These are phyloP conservation scores for Thaleichthys pacificus DNA, from an alignment of 2,797 vertebrate genomes.

Conservation along the genomic window DNA sequence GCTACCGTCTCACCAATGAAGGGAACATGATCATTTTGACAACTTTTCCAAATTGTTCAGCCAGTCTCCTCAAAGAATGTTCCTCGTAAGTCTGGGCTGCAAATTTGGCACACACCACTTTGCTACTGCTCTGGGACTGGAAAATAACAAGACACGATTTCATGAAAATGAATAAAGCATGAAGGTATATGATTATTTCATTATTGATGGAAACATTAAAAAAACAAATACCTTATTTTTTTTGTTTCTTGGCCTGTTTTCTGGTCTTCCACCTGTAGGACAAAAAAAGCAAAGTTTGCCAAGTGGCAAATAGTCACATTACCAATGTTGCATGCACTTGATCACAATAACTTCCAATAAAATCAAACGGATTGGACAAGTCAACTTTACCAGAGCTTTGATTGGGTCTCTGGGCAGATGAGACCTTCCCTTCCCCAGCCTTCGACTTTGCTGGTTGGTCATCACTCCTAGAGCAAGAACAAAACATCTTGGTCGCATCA, in stretches of 20 bases:
- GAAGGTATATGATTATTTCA: neutral
- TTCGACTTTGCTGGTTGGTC: conserved; percentile 33
- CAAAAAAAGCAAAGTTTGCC: neutral
- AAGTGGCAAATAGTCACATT: neutral
- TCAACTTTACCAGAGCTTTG: conserved; percentile 33
- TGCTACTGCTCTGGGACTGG: conserved; percentile 41
- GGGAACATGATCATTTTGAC: conserved; percentile 68
- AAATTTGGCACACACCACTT: conserved; percentile 73
- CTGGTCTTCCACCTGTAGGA: neutral
- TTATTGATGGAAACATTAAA: neutral
- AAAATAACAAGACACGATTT: neutral
- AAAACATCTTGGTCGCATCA: neutral
- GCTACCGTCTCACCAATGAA: conserved; percentile 59
- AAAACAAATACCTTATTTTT: neutral
- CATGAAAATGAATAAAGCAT: neutral
- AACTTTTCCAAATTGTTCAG: conserved; percentile 64
- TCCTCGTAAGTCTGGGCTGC: conserved; percentile 59
- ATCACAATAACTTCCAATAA: neutral
- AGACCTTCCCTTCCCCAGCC: conserved; percentile 7
- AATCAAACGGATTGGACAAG: too few relatives aligned
- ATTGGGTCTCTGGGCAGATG: conserved; percentile 6
- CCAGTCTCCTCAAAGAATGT: conserved; percentile 54
- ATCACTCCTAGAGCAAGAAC: conserved; percentile 30
- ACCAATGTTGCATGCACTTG: neutral
- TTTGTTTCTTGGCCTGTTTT: neutral